Conservation (phyloP, 1,140 invertebrate genomes). For the Meteorus sp. region DNA sequence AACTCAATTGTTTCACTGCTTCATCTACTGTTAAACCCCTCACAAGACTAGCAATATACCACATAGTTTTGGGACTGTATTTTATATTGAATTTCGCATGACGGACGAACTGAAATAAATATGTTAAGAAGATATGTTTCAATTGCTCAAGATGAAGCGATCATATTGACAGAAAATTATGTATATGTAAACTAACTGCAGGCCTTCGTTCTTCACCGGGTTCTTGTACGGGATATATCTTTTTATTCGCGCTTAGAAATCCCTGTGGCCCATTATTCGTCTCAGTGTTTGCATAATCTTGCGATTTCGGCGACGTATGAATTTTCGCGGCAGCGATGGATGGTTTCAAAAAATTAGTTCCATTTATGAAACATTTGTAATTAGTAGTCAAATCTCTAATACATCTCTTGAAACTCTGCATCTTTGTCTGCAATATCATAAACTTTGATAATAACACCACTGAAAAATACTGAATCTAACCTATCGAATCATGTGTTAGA, state of each 20-base stretch:
- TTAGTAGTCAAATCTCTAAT: too few relatives aligned
- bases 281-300: constrained; percentile 33
- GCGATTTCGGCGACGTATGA: constrained; percentile 20
- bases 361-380: too few relatives aligned
- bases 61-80: constrained; percentile 89
- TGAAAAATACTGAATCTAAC: too few relatives aligned
- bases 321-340: too few relatives aligned
- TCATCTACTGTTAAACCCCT: constrained; percentile 92
- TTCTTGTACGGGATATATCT: constrained; percentile 76
- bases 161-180: too few relatives aligned
- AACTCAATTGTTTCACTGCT: constrained; percentile 87
- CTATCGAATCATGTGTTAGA: too few relatives aligned
- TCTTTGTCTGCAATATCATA: too few relatives aligned
- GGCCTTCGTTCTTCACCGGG: constrained; percentile 74
- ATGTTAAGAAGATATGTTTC: background rate
- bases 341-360: too few relatives aligned
- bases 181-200: constrained; percentile 67
- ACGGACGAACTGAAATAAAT: constrained; percentile 78
- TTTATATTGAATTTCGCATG: constrained; percentile 82
- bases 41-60: constrained; percentile 85
- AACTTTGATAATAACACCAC: too few relatives aligned
- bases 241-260: constrained; percentile 74
- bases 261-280: constrained; percentile 65
- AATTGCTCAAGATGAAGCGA: background rate
- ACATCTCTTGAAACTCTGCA: too few relatives aligned